Conservation (phyloP, 2,888 invertebrate genomes). For the Matsumyia berberina region DNA sequence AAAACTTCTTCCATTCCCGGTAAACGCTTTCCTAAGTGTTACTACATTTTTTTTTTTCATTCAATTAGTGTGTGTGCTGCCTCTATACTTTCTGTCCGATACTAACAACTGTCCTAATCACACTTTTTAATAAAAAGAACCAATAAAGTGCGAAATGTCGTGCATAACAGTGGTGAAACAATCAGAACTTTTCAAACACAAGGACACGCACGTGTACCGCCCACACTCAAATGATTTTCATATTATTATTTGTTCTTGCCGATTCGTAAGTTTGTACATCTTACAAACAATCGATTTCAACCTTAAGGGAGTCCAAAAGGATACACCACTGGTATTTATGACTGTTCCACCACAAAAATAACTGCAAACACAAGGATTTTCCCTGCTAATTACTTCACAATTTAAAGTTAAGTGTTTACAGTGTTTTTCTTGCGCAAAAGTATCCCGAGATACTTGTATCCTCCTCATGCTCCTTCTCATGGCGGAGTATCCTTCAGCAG, state of each 20-base stretch:
- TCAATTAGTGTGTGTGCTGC: neutral
- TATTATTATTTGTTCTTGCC: neutral
- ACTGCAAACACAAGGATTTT: conserved; percentile 24
- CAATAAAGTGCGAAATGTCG: conserved; percentile 33
- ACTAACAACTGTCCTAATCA: conserved; percentile 16
- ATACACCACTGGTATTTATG: neutral
- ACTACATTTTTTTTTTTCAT: conserved; percentile 3
- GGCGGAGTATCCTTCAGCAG: neutral
- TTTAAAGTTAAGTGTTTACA: conserved; percentile 60
- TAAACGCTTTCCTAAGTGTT: neutral
- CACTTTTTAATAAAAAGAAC: neutral
- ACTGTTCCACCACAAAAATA: conserved; percentile 10
- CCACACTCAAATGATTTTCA: neutral
- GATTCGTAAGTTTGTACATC: conserved; percentile 15
- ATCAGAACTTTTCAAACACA: conserved; percentile 17
- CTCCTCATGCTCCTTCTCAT: too few relatives aligned
- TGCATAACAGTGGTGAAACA: conserved; percentile 1
- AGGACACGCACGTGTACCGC: conserved; percentile 27
- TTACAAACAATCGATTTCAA: neutral
- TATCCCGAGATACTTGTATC: conserved; percentile 37
- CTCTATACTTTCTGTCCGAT: neutral
- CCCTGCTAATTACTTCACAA: conserved; percentile 62
- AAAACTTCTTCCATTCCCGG: neutral
- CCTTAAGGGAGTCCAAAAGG: neutral
- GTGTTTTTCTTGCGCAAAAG: conserved; percentile 61